phyloP scores from a whole-genome alignment of 2,797 vertebrate species.

The Hippopotamyrus pictus region DNA sequence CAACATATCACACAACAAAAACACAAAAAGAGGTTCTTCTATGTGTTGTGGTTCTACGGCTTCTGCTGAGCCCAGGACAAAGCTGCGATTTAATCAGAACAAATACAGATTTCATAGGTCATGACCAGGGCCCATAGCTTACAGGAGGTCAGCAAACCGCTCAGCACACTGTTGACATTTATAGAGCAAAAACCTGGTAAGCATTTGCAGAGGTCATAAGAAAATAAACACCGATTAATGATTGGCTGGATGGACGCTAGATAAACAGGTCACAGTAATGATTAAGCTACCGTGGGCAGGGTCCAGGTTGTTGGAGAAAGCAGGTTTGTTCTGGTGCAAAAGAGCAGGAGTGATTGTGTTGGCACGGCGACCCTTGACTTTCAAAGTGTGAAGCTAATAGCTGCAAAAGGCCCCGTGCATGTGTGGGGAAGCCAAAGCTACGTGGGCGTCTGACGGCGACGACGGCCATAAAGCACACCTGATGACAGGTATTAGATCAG shows the following conservation, averaged over 20 bases:
- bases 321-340: conserved; percentile 53
- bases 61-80: background rate
- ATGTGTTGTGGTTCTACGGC: background rate
- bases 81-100: conserved; percentile 27
- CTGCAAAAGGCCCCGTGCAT: conserved; percentile 26
- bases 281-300: conserved; percentile 77
- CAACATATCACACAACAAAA: background rate
- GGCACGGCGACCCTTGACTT: conserved; percentile 64
- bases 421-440: conserved; percentile 23
- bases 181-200: conserved; percentile 70
- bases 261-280: conserved; percentile 94
- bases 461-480: conserved; percentile 37
- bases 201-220: conserved; percentile 86
- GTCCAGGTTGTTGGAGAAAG: conserved; percentile 59
- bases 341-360: conserved; percentile 61
- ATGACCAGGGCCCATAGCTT: conserved; percentile 41
- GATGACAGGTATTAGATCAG: conserved; percentile 48
- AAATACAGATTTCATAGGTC: conserved; percentile 33
- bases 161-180: conserved; percentile 70
- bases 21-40: background rate
- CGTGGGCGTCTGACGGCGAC: conserved; percentile 22
- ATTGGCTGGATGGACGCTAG: conserved; percentile 91
- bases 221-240: conserved; percentile 99
- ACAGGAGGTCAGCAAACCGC: conserved; percentile 39
- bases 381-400: conserved; percentile 50